phyloP scores from a whole-genome alignment of 2,888 invertebrate species.

The Protodeltote pygarga region DNA sequence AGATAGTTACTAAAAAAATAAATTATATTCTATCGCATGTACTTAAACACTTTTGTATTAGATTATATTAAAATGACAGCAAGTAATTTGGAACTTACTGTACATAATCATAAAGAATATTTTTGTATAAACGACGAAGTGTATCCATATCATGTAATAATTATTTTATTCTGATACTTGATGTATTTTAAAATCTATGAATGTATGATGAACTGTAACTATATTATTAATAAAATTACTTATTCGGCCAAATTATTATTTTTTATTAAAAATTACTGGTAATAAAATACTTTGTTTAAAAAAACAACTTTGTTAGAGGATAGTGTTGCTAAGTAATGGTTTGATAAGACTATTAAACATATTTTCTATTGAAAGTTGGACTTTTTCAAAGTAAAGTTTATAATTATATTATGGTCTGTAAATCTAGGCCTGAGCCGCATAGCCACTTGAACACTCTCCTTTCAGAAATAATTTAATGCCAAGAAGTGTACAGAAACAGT shows the following conservation, averaged over 20 bases:
- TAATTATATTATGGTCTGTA: too few relatives aligned
- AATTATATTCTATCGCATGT: slow-evolving; percentile 23
- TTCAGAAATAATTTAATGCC: too few relatives aligned
- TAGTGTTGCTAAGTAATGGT: too few relatives aligned
- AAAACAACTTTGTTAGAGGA: too few relatives aligned
- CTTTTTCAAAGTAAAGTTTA: too few relatives aligned
- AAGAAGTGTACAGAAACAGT: too few relatives aligned
- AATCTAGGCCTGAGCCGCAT: too few relatives aligned
- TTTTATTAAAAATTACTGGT: slow-evolving; percentile 12
- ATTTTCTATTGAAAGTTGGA: too few relatives aligned
- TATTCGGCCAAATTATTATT: slow-evolving; percentile 10
- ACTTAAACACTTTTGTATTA: slow-evolving; percentile 37
- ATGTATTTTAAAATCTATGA: slow-evolving; percentile 41
- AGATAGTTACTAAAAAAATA: slow-evolving; percentile 31
- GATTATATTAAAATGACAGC: not conserved
- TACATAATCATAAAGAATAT: slow-evolving; percentile 52
- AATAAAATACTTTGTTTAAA: slow-evolving; percentile 1
- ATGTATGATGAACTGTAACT: slow-evolving; percentile 26
- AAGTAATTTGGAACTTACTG: slow-evolving; percentile 26
- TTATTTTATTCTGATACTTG: slow-evolving; percentile 55
- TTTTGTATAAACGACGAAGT: slow-evolving; percentile 59
- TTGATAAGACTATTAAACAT: too few relatives aligned
- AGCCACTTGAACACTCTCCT: too few relatives aligned
- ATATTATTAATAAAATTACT: slow-evolving; percentile 40
- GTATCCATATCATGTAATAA: slow-evolving; percentile 56